Conservation (phyloP, 1,140 invertebrate species). For the Neomicropteryx cornuta region DNA sequence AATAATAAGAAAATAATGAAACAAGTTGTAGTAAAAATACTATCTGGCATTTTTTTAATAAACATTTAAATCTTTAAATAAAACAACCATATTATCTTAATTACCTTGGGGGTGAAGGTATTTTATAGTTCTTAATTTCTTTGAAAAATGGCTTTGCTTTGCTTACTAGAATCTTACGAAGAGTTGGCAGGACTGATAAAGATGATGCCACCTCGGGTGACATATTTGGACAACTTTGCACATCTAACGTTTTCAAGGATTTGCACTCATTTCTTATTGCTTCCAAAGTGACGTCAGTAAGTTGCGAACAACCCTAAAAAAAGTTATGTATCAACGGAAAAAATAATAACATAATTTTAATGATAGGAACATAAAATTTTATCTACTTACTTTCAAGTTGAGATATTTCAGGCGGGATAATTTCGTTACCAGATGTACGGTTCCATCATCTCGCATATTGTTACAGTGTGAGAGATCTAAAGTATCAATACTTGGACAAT, state of each 20-base stretch:
- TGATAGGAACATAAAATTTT: slow-evolving; percentile 4
- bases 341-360: background rate
- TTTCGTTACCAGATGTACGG: slow-evolving; percentile 43
- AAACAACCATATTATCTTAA: too few species aligned
- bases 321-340: slow-evolving; percentile 2
- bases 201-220: slow-evolving; percentile 40
- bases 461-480: slow-evolving; percentile 53
- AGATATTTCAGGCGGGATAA: slow-evolving; percentile 48
- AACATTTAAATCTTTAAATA: too few species aligned
- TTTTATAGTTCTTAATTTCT: slow-evolving; percentile 25
- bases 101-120: slow-evolving; percentile 22
- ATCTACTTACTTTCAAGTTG: slow-evolving; percentile 41
- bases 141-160: slow-evolving; percentile 35
- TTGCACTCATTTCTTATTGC: slow-evolving; percentile 45
- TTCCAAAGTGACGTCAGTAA: slow-evolving; percentile 51
- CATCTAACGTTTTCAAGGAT: slow-evolving; percentile 43
- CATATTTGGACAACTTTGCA: slow-evolving; percentile 46
- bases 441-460: slow-evolving; percentile 52
- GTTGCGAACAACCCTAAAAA: slow-evolving; percentile 49
- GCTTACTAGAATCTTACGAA: slow-evolving; percentile 35
- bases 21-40: too few species aligned
- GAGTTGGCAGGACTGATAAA: slow-evolving; percentile 32
- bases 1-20: too few species aligned
- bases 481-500: slow-evolving; percentile 57
- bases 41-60: too few species aligned